Evolutionary conservation across 2,113 vertebrate genomes (phyloP).

Genomic region (Ochotona princeps): DNA sequence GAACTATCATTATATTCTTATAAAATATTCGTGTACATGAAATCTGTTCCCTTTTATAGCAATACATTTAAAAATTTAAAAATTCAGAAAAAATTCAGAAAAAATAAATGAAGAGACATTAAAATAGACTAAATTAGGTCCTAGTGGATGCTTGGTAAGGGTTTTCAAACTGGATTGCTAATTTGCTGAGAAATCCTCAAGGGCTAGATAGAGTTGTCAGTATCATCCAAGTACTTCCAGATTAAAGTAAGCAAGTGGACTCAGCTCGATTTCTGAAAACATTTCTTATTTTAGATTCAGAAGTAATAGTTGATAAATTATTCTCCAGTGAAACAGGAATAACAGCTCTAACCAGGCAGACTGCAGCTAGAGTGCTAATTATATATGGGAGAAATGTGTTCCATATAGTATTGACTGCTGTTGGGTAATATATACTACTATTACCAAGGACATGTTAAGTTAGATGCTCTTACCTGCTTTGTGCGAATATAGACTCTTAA

Average conservation of each 20-base stretch:
- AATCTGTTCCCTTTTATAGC: too few relatives aligned
- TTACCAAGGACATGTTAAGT: background rate
- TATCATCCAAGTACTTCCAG: slow-evolving; percentile 61
- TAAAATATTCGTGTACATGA: too few relatives aligned
- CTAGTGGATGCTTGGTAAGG: background rate
- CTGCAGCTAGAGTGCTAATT: slow-evolving; percentile 67
- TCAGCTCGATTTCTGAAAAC: slow-evolving; percentile 52
- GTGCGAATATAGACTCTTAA: background rate
- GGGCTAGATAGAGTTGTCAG: background rate
- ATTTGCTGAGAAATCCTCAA: background rate
- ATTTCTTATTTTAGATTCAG: slow-evolving; percentile 52
- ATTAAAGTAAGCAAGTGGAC: background rate
- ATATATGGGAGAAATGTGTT: slow-evolving; percentile 56
- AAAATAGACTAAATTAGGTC: background rate
- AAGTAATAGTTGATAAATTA: slow-evolving; percentile 67
- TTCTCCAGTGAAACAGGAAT: slow-evolving; percentile 51
- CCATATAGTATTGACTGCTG: slow-evolving; percentile 57
- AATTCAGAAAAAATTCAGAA: background rate
- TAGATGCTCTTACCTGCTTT: background rate
- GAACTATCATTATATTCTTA: too few relatives aligned
- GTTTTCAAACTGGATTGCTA: background rate
- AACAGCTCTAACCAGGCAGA: slow-evolving; percentile 41
- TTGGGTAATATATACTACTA: background rate
- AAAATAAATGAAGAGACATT: background rate
- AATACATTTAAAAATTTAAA: too few relatives aligned